These are phyloP conservation scores for Caenorhabditis afra DNA, from an alignment of 2,888 invertebrate genomes.

Conservation along the genomic window DNA sequence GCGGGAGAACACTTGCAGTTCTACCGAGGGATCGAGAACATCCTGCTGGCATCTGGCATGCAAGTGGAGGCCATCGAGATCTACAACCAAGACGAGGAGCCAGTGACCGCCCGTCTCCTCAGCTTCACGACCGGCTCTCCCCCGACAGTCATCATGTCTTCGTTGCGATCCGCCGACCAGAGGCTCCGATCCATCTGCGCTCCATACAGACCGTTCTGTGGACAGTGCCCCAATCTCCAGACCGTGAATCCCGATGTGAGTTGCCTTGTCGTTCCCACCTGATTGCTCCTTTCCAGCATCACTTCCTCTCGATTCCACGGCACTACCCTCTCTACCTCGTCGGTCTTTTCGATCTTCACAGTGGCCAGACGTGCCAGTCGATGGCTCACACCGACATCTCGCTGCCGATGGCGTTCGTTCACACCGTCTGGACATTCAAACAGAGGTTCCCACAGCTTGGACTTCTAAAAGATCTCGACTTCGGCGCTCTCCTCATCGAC, in stretches of 20 bases:
- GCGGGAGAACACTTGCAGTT: constrained; percentile 65
- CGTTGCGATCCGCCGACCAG: constrained; percentile 61
- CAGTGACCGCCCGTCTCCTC: constrained; percentile 57
- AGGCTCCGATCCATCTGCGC: constrained; percentile 74
- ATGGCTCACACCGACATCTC: constrained; percentile 73
- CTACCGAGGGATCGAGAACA: constrained; percentile 54
- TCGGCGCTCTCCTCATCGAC: constrained; percentile 77
- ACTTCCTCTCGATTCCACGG: constrained; percentile 76
- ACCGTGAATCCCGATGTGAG: constrained; percentile 69
- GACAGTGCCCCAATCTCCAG: constrained; percentile 73
- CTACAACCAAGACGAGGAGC: constrained; percentile 51
- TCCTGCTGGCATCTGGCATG: constrained; percentile 72
- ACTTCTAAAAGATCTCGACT: constrained; percentile 72
- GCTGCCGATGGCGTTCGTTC: constrained; percentile 77
- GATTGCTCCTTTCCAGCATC: constrained; percentile 54
- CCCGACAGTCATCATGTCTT: constrained; percentile 64
- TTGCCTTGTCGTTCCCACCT: not conserved
- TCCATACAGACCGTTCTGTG: constrained; percentile 76
- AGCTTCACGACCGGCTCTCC: constrained; percentile 65
- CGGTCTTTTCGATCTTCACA: constrained; percentile 77
- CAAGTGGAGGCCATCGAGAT: constrained; percentile 68
- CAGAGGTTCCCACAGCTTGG: constrained; percentile 74
- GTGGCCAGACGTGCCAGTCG: constrained; percentile 71
- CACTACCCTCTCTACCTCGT: constrained; percentile 75
- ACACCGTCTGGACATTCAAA: constrained; percentile 77